Evolutionary conservation across 2,113 vertebrate genomes (phyloP).

Genomic region (Setophaga petechia): DNA sequence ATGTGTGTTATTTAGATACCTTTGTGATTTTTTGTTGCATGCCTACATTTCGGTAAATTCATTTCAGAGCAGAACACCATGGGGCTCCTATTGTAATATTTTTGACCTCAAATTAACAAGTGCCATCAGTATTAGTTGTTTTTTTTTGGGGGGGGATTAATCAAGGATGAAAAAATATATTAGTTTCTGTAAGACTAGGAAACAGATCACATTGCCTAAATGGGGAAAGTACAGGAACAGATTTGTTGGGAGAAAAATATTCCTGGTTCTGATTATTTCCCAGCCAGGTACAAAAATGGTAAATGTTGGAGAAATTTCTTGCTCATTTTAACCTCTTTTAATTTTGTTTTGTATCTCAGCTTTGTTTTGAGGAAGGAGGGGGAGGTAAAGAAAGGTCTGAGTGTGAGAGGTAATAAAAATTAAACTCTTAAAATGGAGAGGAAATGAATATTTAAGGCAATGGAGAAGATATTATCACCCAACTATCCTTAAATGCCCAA

Average conservation of each 20-base stretch:
- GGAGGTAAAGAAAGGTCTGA: neutral
- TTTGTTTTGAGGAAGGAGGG: neutral
- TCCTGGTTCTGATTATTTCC: neutral
- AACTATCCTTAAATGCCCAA: neutral
- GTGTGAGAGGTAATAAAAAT: neutral
- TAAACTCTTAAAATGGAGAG: neutral
- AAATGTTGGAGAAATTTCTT: neutral
- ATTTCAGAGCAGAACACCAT: neutral
- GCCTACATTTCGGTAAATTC: neutral
- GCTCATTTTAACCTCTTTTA: neutral
- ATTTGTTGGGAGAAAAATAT: neutral
- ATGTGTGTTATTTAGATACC: neutral
- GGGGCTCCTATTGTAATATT: neutral
- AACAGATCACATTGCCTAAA: neutral
- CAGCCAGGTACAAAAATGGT: neutral
- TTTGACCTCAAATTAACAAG: neutral
- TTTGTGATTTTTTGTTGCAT: neutral
- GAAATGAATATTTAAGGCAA: neutral
- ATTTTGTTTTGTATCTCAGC: neutral
- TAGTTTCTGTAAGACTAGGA: neutral
- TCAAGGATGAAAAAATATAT: neutral
- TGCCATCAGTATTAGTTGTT: neutral
- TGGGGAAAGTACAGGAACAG: neutral
- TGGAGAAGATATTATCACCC: neutral
- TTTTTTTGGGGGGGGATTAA: neutral